Conservation (phyloP, 2,888 invertebrate genomes). For the Sminthurinus aureus region DNA sequence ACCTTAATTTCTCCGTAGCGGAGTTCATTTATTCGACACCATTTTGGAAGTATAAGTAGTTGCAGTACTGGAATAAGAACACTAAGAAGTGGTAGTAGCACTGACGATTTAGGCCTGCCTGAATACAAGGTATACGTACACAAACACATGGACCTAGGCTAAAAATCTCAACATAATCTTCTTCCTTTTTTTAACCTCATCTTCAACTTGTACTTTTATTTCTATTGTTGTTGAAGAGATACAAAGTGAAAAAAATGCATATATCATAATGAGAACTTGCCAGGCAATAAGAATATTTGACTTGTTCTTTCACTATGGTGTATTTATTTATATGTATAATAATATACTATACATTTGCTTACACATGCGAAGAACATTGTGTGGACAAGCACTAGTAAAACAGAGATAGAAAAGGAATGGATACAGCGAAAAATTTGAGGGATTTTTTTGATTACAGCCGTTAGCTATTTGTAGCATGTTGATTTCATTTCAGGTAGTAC, state of each 20-base stretch:
- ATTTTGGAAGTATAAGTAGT: neutral
- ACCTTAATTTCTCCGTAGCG: neutral
- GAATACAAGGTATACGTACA: neutral
- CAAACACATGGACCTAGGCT: neutral
- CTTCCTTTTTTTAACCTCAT: too few species aligned
- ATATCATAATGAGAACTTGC: too few species aligned
- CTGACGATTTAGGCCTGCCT: too few species aligned
- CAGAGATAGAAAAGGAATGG: neutral
- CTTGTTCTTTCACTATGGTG: neutral
- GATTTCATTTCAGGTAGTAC: neutral
- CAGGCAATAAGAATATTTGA: neutral
- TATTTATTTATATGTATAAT: neutral
- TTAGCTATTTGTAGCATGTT: neutral
- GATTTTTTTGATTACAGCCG: neutral
- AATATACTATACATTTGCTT: neutral
- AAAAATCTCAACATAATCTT: too few species aligned
- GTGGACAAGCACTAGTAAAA: neutral
- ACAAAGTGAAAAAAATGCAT: too few species aligned
- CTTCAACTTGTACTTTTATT: too few species aligned
- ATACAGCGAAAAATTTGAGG: neutral
- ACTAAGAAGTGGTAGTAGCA: too few species aligned
- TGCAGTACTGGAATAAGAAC: too few species aligned
- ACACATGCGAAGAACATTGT: neutral
- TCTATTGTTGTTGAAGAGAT: too few species aligned
- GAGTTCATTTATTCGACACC: conserved; percentile 15